A percentile compares a stretch with the other conserved stretches of the same genome.
Evolutionary conservation across 2,888 invertebrate genomes (phyloP).

Genomic region (Taphrorychus bicolor): DNA sequence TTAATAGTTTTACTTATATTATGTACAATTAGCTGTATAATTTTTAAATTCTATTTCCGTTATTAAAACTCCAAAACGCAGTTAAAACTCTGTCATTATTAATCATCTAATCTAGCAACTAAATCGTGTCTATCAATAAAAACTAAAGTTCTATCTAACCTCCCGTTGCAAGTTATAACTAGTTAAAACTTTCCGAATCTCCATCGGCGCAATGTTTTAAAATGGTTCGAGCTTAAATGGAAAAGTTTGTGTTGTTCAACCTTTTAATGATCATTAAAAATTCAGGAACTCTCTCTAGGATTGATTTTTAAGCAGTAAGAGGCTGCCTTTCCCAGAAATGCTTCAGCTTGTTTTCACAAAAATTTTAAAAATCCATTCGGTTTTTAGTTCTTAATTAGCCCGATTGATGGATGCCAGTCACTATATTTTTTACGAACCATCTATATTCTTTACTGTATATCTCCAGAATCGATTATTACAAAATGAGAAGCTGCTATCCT

Average conservation of each 20-base stretch:
- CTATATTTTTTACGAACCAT: too few species aligned
- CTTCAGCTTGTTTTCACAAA: too few species aligned
- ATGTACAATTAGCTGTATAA: not conserved
- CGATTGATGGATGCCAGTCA: too few species aligned
- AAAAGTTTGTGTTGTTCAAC: not conserved
- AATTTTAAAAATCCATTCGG: too few species aligned
- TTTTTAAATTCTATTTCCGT: too few species aligned
- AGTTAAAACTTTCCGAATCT: not conserved
- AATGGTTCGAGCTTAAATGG: slow-evolving; percentile 8
- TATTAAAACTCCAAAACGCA: not conserved
- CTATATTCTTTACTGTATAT: too few species aligned
- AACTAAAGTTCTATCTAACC: slow-evolving; percentile 5
- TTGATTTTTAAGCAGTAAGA: slow-evolving; percentile 8
- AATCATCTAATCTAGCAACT: not conserved
- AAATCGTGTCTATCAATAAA: not conserved
- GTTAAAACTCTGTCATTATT: not conserved
- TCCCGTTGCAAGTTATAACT: not conserved
- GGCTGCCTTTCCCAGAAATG: too few species aligned
- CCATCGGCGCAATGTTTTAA: not conserved
- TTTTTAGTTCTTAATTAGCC: too few species aligned
- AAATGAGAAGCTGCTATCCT: too few species aligned
- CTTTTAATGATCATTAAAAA: slow-evolving; percentile 12
- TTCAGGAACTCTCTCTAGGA: not conserved
- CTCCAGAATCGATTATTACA: too few species aligned
- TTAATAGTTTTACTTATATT: too few species aligned